Evolutionary conservation across 2,888 invertebrate species (phyloP).

Genomic region (Helicoverpa assulta): DNA sequence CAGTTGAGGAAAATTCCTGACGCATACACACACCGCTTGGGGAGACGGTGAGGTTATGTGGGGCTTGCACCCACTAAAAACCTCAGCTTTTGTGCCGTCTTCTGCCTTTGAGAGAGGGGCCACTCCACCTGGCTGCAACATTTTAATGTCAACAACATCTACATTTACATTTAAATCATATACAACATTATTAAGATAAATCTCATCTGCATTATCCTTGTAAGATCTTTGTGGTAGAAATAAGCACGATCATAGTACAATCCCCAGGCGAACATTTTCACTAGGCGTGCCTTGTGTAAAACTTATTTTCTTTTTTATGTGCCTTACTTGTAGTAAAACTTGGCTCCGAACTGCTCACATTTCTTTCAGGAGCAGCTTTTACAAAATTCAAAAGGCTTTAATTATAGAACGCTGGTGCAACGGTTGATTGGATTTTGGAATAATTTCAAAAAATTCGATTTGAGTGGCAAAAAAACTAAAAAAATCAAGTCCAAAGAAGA

Average conservation of each 20-base stretch:
- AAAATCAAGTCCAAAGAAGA: too few species aligned
- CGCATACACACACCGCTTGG: too few species aligned
- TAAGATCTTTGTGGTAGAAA: not conserved
- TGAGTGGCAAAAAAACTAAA: too few species aligned
- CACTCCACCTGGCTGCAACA: too few species aligned
- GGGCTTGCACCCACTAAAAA: too few species aligned
- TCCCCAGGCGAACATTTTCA: not conserved
- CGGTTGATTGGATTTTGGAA: not conserved
- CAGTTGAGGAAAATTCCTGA: too few species aligned
- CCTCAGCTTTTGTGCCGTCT: too few species aligned
- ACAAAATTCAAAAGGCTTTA: slow-evolving; percentile 2
- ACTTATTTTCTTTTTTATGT: slow-evolving; percentile 1
- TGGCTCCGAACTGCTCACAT: slow-evolving; percentile 1
- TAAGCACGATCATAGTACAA: not conserved
- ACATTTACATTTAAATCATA: not conserved
- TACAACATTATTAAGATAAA: not conserved
- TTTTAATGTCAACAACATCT: too few species aligned
- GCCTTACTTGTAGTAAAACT: slow-evolving; percentile 1
- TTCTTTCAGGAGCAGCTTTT: not conserved
- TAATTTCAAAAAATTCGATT: not conserved
- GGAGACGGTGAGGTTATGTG: too few species aligned
- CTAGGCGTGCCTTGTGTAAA: slow-evolving; percentile 1
- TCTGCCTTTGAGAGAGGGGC: too few species aligned
- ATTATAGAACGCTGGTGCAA: not conserved
- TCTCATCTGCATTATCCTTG: slow-evolving; percentile 2